Conservation (phyloP, 1,140 invertebrate species). For the Drosophila pseudoobscura region DNA sequence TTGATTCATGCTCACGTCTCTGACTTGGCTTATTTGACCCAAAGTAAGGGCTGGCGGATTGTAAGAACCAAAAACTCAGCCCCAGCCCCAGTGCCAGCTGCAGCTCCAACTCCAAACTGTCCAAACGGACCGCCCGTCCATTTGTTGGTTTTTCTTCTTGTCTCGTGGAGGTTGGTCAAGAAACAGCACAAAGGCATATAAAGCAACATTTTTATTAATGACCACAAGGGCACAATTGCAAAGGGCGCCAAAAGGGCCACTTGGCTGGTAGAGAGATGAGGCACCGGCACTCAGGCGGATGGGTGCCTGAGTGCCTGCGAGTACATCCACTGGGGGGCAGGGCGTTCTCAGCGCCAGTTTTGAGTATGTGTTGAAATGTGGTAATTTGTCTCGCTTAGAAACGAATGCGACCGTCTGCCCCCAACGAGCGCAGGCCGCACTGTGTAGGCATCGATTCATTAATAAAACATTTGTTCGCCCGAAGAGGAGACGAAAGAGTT, state of each 20-base stretch:
- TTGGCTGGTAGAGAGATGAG: constrained; percentile 30
- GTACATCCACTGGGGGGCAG: constrained; percentile 38
- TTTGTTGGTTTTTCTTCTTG: constrained; percentile 75
- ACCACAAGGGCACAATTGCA: constrained; percentile 75
- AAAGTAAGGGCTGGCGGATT: constrained; percentile 54
- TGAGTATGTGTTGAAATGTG: constrained; percentile 80
- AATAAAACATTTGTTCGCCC: constrained; percentile 77
- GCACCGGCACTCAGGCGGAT: no score
- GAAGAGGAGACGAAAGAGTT: constrained; percentile 37
- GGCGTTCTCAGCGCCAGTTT: constrained; percentile 59
- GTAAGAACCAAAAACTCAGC: constrained; percentile 45
- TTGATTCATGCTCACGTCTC: constrained; percentile 83
- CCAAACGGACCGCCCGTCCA: constrained; percentile 59
- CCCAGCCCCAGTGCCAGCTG: constrained; percentile 46
- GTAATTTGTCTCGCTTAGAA: constrained; percentile 81
- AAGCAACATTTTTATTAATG: constrained; percentile 78
- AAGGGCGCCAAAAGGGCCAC: constrained; percentile 79
- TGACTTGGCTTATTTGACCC: constrained; percentile 80
- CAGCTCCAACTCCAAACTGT: constrained; percentile 15
- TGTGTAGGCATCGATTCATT: constrained; percentile 63
- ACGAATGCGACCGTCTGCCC: constrained; percentile 38
- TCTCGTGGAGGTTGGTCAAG: constrained; percentile 66
- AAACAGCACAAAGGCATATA: constrained; percentile 47
- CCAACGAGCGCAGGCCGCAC: constrained; percentile 46
- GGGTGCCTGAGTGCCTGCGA: background rate